Conservation (phyloP, 2,888 invertebrate species). For the Synergus japonicus region DNA sequence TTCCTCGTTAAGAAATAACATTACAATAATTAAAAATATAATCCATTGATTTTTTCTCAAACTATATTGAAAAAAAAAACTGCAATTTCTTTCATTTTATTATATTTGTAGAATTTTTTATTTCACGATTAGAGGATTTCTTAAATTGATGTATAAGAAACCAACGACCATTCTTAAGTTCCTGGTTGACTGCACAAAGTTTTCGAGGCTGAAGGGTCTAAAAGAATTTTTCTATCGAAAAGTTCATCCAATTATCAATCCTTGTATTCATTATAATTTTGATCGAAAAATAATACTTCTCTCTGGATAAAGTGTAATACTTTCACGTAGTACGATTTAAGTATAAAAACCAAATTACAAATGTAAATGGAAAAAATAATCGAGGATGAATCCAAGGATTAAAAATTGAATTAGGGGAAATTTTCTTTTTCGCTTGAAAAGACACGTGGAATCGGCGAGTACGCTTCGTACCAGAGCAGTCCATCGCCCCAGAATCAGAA, state of each 20-base stretch:
- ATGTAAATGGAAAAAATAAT: neutral
- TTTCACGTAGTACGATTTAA: neutral
- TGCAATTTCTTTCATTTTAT: neutral
- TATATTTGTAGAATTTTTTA: neutral
- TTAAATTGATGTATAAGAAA: neutral
- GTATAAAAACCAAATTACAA: neutral
- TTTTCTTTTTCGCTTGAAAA: constrained; percentile 52
- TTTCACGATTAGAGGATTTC: neutral
- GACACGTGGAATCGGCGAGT: constrained; percentile 73
- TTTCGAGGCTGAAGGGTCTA: constrained; percentile 33
- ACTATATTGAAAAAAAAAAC: no score
- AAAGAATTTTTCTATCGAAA: neutral
- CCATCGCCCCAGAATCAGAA: constrained; percentile 63
- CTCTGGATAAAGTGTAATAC: neutral
- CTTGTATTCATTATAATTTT: constrained; percentile 5
- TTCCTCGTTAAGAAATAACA: neutral
- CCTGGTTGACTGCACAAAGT: constrained; percentile 36
- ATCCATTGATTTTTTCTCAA: no score
- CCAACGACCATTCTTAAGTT: constrained; percentile 18
- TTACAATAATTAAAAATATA: neutral
- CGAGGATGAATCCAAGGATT: neutral
- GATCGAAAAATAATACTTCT: neutral
- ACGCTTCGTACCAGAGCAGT: constrained; percentile 71
- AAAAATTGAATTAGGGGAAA: constrained; percentile 1
- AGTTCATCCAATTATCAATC: neutral